Conservation (phyloP, 2,888 invertebrate genomes). For the Lasiommata megera region DNA sequence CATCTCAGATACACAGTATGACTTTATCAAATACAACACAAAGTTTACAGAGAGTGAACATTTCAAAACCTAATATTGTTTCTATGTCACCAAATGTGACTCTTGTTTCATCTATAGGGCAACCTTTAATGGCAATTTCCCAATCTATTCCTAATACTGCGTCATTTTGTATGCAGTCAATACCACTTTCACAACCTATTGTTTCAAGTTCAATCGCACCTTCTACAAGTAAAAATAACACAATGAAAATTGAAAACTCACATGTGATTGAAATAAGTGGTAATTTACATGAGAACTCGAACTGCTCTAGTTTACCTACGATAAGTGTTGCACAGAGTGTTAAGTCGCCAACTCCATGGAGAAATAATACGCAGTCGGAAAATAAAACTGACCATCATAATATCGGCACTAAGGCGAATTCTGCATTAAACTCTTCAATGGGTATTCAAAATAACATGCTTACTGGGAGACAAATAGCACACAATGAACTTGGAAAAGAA, state of each 20-base stretch:
- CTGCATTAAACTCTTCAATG: conserved; percentile 49
- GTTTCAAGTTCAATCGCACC: conserved; percentile 74
- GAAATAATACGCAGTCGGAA: conserved; percentile 53
- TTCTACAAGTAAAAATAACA: conserved; percentile 57
- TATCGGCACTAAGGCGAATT: conserved; percentile 56
- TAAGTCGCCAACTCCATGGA: conserved; percentile 75
- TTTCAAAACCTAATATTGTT: conserved; percentile 60
- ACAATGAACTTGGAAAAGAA: conserved; percentile 59
- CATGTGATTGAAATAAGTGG: conserved; percentile 76
- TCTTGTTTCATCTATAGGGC: conserved; percentile 70
- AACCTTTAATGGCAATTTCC: conserved; percentile 75
- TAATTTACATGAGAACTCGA: conserved; percentile 65
- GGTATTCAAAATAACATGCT: conserved; percentile 56
- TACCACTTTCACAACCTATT: conserved; percentile 73
- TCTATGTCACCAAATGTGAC: conserved; percentile 72
- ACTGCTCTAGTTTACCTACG: conserved; percentile 60
- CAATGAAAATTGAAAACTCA: conserved; percentile 66
- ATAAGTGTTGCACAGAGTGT: conserved; percentile 73
- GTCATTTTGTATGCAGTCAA: conserved; percentile 69
- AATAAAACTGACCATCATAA: conserved; percentile 66
- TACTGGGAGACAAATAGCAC: conserved; percentile 51
- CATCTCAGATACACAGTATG: conserved; percentile 74
- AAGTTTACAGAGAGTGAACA: conserved; percentile 56
- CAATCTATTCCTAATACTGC: conserved; percentile 65
- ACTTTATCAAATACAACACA: conserved; percentile 63